Evolutionary conservation across 2,113 vertebrate genomes (phyloP).

Genomic region (Zosterops hypoxanthus): DNA sequence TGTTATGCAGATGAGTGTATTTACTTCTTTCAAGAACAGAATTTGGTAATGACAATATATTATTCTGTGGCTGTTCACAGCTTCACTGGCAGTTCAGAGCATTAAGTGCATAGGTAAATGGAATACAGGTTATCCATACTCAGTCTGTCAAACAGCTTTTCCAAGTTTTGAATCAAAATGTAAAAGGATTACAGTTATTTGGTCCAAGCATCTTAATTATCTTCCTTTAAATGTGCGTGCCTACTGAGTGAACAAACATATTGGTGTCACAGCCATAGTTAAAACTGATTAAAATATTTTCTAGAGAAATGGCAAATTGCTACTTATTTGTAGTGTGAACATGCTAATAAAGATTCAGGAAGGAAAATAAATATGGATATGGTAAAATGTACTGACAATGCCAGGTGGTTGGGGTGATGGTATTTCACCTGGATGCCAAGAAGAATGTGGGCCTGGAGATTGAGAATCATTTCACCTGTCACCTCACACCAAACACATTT

Average conservation of each 20-base stretch:
- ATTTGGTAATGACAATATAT: neutral
- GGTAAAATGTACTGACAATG: neutral
- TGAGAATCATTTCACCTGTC: neutral
- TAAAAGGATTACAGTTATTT: neutral
- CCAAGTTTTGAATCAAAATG: neutral
- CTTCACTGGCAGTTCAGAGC: neutral
- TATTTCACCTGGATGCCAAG: neutral
- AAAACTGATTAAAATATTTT: neutral
- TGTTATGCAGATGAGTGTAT: neutral
- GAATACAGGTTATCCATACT: neutral
- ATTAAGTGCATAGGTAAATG: neutral
- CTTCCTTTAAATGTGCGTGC: neutral
- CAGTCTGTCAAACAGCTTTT: neutral
- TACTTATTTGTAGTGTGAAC: neutral
- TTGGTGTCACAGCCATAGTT: neutral
- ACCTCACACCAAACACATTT: neutral
- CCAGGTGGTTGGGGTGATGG: neutral
- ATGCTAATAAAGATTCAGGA: neutral
- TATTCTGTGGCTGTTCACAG: neutral
- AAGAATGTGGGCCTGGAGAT: neutral
- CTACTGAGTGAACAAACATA: neutral
- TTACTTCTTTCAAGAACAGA: neutral
- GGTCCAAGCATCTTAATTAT: neutral
- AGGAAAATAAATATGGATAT: neutral
- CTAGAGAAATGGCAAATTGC: neutral